These are phyloP conservation scores for Cavia aperea DNA, from an alignment of 2,113 vertebrate species.

Conservation along the genomic window DNA sequence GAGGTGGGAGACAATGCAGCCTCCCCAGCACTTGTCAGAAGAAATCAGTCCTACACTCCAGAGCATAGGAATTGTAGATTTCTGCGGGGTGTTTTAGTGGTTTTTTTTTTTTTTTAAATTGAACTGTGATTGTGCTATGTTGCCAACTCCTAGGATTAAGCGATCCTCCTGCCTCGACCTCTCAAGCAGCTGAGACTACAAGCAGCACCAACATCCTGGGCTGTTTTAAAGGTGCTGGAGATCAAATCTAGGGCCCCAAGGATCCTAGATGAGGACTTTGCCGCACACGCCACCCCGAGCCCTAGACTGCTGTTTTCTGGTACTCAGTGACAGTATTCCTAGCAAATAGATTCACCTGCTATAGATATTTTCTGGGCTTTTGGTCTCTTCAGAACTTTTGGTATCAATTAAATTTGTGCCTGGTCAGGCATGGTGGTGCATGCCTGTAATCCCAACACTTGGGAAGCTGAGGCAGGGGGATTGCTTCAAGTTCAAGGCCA, in stretches of 20 bases:
- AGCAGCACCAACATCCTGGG: background rate
- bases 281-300: background rate
- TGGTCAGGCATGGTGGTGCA: background rate
- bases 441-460: background rate
- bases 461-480: background rate
- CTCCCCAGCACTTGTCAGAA: rapidly evolving
- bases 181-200: background rate
- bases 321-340: background rate
- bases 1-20: too few species aligned
- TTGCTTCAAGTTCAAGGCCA: background rate
- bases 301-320: background rate
- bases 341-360: background rate
- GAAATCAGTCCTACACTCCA: background rate
- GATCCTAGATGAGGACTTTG: background rate
- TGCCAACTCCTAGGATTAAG: background rate
- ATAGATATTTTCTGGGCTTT: background rate
- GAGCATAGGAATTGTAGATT: background rate
- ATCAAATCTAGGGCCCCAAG: background rate
- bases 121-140: too few species aligned
- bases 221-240: background rate
- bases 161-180: background rate
- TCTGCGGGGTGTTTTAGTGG: background rate
- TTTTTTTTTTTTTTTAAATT: background rate
- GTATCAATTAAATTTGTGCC: background rate
- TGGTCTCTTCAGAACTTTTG: background rate